phyloP scores from a whole-genome alignment of 2,888 invertebrate genomes.

The Taenaris catops region DNA sequence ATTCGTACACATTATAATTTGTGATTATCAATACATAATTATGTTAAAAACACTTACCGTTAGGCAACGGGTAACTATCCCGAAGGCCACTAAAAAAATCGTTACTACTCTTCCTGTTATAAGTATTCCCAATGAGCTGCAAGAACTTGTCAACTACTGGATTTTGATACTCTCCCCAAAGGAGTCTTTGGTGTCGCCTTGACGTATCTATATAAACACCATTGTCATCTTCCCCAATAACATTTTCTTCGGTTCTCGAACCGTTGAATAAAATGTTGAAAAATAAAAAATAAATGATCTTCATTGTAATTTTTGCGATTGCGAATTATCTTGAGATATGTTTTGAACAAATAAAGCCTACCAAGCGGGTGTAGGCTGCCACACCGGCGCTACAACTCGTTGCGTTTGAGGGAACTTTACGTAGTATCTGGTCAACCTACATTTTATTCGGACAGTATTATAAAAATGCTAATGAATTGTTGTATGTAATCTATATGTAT shows the following conservation, averaged over 20 bases:
- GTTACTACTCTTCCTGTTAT: slow-evolving; percentile 27
- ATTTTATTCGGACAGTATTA: slow-evolving; percentile 1
- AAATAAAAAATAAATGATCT: slow-evolving; percentile 1
- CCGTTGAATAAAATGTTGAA: slow-evolving; percentile 2
- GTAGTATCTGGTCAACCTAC: slow-evolving; percentile 7
- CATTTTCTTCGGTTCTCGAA: slow-evolving; percentile 26
- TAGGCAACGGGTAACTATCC: slow-evolving; percentile 52
- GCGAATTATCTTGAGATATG: neutral
- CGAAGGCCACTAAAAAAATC: slow-evolving; percentile 51
- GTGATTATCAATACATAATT: too few species aligned
- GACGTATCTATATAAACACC: slow-evolving; percentile 13
- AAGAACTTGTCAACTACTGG: slow-evolving; percentile 32
- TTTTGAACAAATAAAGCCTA: slow-evolving; percentile 1
- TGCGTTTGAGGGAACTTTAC: slow-evolving; percentile 2
- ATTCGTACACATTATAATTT: too few species aligned
- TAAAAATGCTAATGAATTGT: neutral
- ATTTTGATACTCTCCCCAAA: slow-evolving; percentile 8
- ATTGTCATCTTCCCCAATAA: slow-evolving; percentile 20
- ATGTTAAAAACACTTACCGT: slow-evolving; percentile 50
- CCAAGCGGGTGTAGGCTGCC: neutral
- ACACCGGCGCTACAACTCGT: slow-evolving; percentile 8
- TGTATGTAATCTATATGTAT: too few species aligned
- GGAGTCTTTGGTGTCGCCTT: slow-evolving; percentile 26
- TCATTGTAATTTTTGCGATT: slow-evolving; percentile 1
- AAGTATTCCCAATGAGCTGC: slow-evolving; percentile 33